These are phyloP conservation scores for Addax nasomaculatus DNA, from an alignment of 2,113 vertebrate genomes.

Conservation along the genomic window DNA sequence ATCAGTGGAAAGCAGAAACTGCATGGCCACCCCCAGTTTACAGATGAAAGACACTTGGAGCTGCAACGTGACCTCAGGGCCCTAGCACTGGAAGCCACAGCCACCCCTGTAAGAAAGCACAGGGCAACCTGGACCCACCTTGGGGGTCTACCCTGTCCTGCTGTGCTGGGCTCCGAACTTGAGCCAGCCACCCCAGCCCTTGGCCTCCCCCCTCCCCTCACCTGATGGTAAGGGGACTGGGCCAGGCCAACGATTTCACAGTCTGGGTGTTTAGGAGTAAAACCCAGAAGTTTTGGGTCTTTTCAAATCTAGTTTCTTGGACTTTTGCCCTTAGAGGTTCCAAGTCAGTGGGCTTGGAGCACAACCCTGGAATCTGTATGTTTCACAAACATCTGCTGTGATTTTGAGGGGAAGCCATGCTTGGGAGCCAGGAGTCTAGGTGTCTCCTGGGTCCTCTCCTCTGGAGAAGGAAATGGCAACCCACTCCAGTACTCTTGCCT, in stretches of 20 bases:
- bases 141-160: background rate
- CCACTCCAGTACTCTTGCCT: background rate
- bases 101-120: background rate
- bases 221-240: fast-evolving
- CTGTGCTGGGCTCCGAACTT: background rate
- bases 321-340: background rate
- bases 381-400: background rate
- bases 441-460: background rate
- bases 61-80: background rate
- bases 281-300: background rate
- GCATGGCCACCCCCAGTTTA: background rate
- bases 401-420: background rate
- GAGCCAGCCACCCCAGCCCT: background rate
- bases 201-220: background rate
- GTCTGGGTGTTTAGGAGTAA: background rate
- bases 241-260: fast-evolving
- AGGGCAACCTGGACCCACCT: background rate
- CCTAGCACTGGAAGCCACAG: background rate
- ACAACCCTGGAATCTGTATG: background rate
- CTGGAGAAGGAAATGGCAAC: background rate
- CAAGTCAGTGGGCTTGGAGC: background rate
- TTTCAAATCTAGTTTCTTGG: background rate
- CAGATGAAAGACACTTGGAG: background rate
- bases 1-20: background rate
- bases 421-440: too few relatives aligned